phyloP scores from a whole-genome alignment of 2,797 vertebrate species.

The Gambelia wislizenii region DNA sequence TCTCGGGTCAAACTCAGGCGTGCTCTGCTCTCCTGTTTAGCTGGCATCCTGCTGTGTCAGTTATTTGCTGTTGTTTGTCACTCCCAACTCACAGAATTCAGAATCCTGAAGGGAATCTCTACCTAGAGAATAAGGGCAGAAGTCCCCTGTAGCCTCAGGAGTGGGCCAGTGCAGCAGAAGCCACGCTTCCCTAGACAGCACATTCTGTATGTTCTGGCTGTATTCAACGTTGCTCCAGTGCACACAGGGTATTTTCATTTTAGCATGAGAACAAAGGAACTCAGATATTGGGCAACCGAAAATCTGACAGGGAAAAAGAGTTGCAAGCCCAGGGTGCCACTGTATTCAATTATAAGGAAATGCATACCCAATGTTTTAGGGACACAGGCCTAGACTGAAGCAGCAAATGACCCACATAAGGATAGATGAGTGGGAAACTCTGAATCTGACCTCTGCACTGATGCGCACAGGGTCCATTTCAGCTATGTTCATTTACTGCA shows the following conservation, averaged over 20 bases:
- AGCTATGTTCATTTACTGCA: background rate
- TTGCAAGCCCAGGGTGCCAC: background rate
- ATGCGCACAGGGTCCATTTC: background rate
- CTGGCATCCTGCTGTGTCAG: constrained; percentile 29
- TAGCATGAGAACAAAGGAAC: background rate
- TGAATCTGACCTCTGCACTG: background rate
- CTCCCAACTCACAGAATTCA: constrained; percentile 6
- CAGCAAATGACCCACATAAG: background rate
- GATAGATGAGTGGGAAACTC: background rate
- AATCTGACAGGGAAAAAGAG: background rate
- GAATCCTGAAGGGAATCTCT: constrained; percentile 20
- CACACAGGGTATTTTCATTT: background rate
- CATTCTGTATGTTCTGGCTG: background rate
- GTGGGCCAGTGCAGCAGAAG: background rate
- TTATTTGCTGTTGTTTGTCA: constrained; percentile 15
- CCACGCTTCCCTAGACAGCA: background rate
- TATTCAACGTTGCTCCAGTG: background rate
- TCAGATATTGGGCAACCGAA: background rate
- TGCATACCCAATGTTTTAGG: background rate
- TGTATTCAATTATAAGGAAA: background rate
- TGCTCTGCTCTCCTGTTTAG: constrained; percentile 41
- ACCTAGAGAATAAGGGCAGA: constrained; percentile 21
- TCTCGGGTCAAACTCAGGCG: constrained; percentile 47
- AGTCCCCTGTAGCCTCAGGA: constrained; percentile 5
- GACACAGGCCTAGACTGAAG: background rate